phyloP scores from a whole-genome alignment of 2,113 vertebrate species.

The Perognathus longimembris region DNA sequence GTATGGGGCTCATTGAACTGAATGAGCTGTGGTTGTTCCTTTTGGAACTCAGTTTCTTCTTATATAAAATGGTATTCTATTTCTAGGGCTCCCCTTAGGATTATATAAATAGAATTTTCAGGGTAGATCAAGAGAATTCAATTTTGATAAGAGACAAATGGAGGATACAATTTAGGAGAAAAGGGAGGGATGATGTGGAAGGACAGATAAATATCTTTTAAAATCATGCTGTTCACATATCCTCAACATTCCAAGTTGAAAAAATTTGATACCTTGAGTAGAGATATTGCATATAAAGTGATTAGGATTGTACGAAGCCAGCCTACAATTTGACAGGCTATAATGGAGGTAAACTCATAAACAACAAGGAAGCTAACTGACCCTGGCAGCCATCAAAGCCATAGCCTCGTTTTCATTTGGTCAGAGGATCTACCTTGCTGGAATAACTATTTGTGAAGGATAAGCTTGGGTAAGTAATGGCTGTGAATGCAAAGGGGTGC shows the following conservation, averaged over 20 bases:
- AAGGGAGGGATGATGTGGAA: slow-evolving; percentile 36
- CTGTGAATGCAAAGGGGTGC: not conserved
- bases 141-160: slow-evolving; percentile 25
- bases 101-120: slow-evolving; percentile 46
- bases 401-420: slow-evolving; percentile 49
- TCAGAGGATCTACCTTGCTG: not conserved
- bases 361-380: not conserved
- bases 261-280: slow-evolving; percentile 1
- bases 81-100: slow-evolving; percentile 12
- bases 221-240: slow-evolving; percentile 34
- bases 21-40: slow-evolving; percentile 14
- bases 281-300: not conserved
- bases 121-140: slow-evolving; percentile 31
- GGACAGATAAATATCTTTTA: not conserved
- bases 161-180: slow-evolving; percentile 13
- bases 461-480: not conserved
- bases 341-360: not conserved
- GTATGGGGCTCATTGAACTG: not conserved
- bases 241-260: slow-evolving; percentile 9
- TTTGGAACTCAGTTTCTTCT: slow-evolving; percentile 31
- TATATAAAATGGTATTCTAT: slow-evolving; percentile 57
- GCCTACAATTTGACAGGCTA: not conserved
- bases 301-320: slow-evolving; percentile 30
- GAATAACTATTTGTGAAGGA: slow-evolving; percentile 36
- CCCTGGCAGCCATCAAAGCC: not conserved